Conservation (phyloP, 2,797 vertebrate species). For the Bovichtus variegatus region DNA sequence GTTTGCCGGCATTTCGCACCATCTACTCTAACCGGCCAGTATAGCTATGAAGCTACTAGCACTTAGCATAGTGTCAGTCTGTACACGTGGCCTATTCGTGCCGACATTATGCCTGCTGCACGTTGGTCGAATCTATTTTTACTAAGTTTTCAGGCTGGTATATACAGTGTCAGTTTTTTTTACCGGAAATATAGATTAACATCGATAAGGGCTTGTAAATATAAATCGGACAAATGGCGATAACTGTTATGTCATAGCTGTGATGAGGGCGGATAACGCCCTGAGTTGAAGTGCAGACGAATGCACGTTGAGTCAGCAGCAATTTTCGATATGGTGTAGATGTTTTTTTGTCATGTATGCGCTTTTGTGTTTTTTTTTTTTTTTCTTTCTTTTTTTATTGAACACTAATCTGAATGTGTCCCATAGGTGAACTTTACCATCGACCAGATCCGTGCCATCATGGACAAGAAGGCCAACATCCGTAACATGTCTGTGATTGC, state of each 20-base stretch:
- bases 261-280: constrained; percentile 48
- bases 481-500: constrained; percentile 98
- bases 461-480: constrained; percentile 99
- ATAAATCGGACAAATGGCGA: neutral
- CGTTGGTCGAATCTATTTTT: fast-evolving
- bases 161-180: neutral
- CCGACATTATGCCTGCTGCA: constrained; percentile 35
- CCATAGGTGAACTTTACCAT: constrained; percentile 96
- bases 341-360: neutral
- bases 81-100: constrained; percentile 80
- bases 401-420: neutral
- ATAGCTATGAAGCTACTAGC: constrained; percentile 50
- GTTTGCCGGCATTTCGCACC: constrained; percentile 47
- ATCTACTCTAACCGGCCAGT: neutral
- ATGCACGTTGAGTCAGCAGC: constrained; percentile 28
- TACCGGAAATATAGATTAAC: fast-evolving
- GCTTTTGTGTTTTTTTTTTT: fast-evolving
- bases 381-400: too few relatives aligned
- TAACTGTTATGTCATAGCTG: constrained; percentile 22
- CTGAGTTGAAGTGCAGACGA: constrained; percentile 7
- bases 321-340: neutral
- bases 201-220: fast-evolving
- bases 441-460: constrained; percentile 96
- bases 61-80: constrained; percentile 60
- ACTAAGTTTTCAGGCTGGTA: fast-evolving